These are phyloP conservation scores for Chrysochloris asiatica DNA, from an alignment of 2,113 vertebrate genomes.

Conservation along the genomic window DNA sequence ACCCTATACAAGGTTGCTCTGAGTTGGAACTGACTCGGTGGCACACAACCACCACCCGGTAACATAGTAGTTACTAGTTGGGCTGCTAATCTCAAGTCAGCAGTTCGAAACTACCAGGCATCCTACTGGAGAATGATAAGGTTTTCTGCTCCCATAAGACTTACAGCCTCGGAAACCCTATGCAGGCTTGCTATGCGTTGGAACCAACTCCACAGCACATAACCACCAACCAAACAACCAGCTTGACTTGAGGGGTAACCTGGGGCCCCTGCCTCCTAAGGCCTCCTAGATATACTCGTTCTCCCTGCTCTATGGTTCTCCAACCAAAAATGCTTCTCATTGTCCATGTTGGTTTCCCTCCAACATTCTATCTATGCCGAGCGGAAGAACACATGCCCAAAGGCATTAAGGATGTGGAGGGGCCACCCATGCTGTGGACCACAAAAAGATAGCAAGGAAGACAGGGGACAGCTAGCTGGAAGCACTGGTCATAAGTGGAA, in stretches of 20 bases:
- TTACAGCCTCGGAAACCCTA: too few species aligned
- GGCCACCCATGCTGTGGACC: neutral
- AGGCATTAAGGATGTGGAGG: neutral
- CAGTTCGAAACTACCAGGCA: too few species aligned
- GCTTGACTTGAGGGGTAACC: neutral
- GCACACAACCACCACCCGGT: too few species aligned
- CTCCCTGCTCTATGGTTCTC: neutral
- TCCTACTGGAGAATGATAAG: too few species aligned
- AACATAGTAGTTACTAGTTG: too few species aligned
- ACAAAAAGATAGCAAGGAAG: neutral
- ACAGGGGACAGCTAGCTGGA: neutral
- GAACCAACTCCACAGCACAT: too few species aligned
- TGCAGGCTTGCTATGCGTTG: too few species aligned
- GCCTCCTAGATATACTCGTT: neutral
- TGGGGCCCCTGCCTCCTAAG: neutral
- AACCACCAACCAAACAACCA: too few species aligned
- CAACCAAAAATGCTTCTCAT: neutral
- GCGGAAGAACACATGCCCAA: neutral
- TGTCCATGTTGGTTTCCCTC: neutral
- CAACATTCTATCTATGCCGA: neutral
- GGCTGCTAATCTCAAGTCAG: too few species aligned
- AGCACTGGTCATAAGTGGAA: neutral
- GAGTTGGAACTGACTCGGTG: too few species aligned
- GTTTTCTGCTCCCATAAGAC: too few species aligned
- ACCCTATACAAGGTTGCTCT: too few species aligned